A percentile compares a stretch with the other conserved stretches of the same genome.
These are phyloP conservation scores for Bradypus variegatus DNA, from an alignment of 2,797 vertebrate genomes.

Conservation along the genomic window DNA sequence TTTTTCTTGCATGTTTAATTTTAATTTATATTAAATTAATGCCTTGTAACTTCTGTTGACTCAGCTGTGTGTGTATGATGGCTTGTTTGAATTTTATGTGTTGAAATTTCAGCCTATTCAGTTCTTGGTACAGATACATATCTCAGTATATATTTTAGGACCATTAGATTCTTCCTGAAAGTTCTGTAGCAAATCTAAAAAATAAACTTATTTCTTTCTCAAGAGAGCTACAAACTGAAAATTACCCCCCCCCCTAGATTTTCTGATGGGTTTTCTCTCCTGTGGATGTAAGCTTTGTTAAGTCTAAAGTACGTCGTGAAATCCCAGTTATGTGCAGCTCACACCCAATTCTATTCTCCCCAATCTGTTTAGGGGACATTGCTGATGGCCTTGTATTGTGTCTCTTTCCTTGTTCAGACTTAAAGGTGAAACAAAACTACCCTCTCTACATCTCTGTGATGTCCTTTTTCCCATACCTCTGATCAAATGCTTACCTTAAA, in stretches of 20 bases:
- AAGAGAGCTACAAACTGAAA: not conserved
- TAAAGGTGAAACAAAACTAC: not conserved
- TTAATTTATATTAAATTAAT: slow-evolving; percentile 1
- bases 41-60: not conserved
- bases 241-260: not conserved
- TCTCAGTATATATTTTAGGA: slow-evolving; percentile 7
- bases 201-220: not conserved
- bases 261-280: not conserved
- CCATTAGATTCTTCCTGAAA: not conserved
- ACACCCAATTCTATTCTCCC: not conserved
- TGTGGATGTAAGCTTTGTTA: not conserved
- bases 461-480: not conserved
- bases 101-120: not conserved
- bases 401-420: not conserved
- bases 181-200: not conserved
- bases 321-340: not conserved
- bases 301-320: not conserved
- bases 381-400: too few species aligned
- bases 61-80: not conserved
- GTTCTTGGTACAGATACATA: not conserved
- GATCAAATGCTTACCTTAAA: not conserved
- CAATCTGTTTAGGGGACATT: accelerated
- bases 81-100: not conserved
- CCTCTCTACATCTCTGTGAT: not conserved
- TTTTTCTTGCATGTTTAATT: slow-evolving; percentile 3